A percentile compares a stretch with the other conserved stretches of the same genome.
phyloP scores from a whole-genome alignment of 1,140 invertebrate genomes.

The Heliconius congener region DNA sequence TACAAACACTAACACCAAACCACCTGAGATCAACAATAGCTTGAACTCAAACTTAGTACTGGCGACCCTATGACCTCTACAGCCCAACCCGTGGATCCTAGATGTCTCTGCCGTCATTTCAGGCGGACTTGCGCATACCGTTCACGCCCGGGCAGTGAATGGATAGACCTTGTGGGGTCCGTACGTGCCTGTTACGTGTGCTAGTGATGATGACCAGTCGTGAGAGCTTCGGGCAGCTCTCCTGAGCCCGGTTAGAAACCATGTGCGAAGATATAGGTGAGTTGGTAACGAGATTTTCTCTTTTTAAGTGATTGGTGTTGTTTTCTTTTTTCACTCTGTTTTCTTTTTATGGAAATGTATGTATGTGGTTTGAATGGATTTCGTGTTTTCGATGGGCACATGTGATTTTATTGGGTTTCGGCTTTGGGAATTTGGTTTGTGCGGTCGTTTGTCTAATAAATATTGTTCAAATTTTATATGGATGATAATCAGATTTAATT shows the following conservation, averaged over 20 bases:
- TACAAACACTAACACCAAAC: neutral
- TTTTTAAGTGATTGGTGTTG: neutral
- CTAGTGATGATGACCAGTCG: conserved; percentile 49
- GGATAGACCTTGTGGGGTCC: conserved; percentile 45
- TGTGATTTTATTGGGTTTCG: no score
- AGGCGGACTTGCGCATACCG: conserved; percentile 45
- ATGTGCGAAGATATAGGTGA: conserved; percentile 67
- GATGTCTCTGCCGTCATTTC: conserved; percentile 42
- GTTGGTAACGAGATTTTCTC: conserved; percentile 8
- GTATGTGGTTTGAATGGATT: neutral
- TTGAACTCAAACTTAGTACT: neutral
- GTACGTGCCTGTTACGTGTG: conserved; percentile 39
- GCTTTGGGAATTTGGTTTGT: no score
- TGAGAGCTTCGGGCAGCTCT: conserved; percentile 56
- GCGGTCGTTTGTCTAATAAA: no score
- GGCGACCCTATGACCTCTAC: conserved; percentile 63
- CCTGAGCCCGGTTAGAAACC: conserved; percentile 58
- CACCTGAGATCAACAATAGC: neutral
- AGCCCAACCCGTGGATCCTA: conserved; percentile 44
- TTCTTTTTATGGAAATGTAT: neutral
- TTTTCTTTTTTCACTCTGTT: neutral
- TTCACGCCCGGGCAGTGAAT: conserved; percentile 61
- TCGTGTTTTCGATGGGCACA: neutral
- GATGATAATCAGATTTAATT: no score
- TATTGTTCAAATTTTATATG: no score